phyloP scores from a whole-genome alignment of 2,888 invertebrate species.

The Leptura quadrifasciata region DNA sequence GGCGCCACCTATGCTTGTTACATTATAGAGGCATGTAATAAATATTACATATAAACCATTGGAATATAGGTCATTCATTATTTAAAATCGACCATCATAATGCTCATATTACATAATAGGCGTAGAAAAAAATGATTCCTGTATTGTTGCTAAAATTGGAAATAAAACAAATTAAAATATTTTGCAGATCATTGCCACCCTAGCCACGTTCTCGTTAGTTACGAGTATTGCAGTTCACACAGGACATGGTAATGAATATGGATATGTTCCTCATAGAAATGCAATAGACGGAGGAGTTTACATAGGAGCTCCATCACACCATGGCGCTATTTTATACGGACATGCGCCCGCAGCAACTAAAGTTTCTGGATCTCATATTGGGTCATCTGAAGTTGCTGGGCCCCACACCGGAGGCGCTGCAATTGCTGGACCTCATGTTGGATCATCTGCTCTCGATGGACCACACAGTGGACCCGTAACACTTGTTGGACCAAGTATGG shows the following conservation, averaged over 20 bases:
- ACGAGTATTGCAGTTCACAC: background rate
- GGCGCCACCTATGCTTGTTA: too few relatives aligned
- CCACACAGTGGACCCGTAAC: constrained; percentile 43
- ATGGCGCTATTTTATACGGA: constrained; percentile 16
- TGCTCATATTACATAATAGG: too few relatives aligned
- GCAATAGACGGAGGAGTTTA: constrained; percentile 19
- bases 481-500: background rate
- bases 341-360: background rate
- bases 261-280: background rate
- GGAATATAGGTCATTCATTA: too few relatives aligned
- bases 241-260: background rate
- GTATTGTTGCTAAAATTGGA: background rate
- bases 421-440: constrained; percentile 33
- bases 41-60: too few relatives aligned
- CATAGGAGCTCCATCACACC: constrained; percentile 33
- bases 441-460: constrained; percentile 54
- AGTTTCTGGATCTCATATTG: background rate
- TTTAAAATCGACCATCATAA: too few relatives aligned
- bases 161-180: background rate
- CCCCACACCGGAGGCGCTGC: background rate
- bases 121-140: too few relatives aligned
- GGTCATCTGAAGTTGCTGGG: background rate
- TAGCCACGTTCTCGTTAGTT: constrained; percentile 12
- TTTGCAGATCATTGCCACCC: constrained; percentile 25
- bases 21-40: too few relatives aligned